Evolutionary conservation across 1,140 invertebrate genomes (phyloP).

Genomic region (Phenacoccus solenopsis): DNA sequence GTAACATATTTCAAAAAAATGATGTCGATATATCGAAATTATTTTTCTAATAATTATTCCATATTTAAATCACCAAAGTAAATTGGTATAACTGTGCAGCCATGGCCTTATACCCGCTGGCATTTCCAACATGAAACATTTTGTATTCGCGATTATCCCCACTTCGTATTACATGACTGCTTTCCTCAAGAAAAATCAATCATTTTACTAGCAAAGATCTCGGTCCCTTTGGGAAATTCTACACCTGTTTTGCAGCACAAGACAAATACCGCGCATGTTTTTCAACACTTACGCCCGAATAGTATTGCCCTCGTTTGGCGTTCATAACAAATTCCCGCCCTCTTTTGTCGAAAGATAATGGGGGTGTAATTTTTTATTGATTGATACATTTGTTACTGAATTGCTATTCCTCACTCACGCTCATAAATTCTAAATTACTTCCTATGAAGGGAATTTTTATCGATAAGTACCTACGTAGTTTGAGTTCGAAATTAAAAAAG

Average conservation of each 20-base stretch:
- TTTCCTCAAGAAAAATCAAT: background rate
- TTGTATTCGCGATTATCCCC: too few relatives aligned
- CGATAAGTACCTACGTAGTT: too few relatives aligned
- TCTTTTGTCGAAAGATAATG: background rate
- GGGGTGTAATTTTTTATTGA: slow-evolving; percentile 2
- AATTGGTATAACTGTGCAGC: too few relatives aligned
- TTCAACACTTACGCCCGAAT: background rate
- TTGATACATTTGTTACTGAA: background rate
- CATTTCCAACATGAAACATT: too few relatives aligned
- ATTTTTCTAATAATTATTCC: too few relatives aligned
- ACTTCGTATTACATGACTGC: too few relatives aligned
- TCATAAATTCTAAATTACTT: background rate
- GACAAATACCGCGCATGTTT: slow-evolving; percentile 1
- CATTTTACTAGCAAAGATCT: background rate
- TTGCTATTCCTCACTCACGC: background rate
- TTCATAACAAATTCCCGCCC: background rate
- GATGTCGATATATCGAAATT: too few relatives aligned
- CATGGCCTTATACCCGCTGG: too few relatives aligned
- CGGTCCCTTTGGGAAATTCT: background rate
- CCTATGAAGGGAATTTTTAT: background rate
- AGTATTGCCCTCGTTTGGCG: background rate
- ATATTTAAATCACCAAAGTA: too few relatives aligned
- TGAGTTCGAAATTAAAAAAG: too few relatives aligned
- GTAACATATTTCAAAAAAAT: too few relatives aligned
- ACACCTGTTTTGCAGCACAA: background rate